Percentiles rank a stretch among this genome's conserved stretches.
phyloP scores from a whole-genome alignment of 2,797 vertebrate species.

The Serranus cabrilla region DNA sequence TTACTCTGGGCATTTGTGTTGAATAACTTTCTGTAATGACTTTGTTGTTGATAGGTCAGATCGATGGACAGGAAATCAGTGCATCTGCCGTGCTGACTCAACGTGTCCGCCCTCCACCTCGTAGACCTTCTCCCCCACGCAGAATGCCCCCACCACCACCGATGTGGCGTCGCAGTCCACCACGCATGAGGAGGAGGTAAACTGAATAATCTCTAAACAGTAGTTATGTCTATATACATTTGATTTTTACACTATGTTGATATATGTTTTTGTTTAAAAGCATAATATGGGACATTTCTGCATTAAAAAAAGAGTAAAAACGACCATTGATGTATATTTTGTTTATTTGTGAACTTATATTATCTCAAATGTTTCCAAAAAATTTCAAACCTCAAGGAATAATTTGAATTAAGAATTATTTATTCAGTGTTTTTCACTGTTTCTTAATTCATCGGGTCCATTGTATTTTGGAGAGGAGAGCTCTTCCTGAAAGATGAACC shows the following conservation, averaged over 20 bases:
- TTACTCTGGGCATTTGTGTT: conserved; percentile 51
- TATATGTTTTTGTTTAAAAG: no score
- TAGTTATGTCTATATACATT: background rate
- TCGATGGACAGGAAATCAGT: conserved; percentile 96
- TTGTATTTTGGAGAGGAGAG: no score
- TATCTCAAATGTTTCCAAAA: no score
- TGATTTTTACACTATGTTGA: background rate
- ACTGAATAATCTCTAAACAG: background rate
- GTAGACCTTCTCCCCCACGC: conserved; percentile 91
- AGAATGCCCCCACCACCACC: conserved; percentile 94
- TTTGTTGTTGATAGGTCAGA: conserved; percentile 87
- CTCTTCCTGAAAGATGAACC: no score
- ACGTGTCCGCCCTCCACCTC: conserved; percentile 86
- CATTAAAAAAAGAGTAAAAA: no score
- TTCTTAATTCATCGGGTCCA: no score
- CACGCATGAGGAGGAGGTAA: conserved; percentile 95
- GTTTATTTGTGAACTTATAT: no score
- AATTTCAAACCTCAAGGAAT: no score
- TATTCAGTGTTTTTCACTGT: no score
- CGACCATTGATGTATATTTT: no score
- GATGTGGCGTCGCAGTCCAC: conserved; percentile 95
- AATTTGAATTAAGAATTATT: no score
- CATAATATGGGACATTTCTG: background rate
- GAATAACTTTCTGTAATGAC: background rate
- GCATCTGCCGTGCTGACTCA: conserved; percentile 93